Conservation (phyloP, 1,140 invertebrate species). For the Drosophila asahinai region DNA sequence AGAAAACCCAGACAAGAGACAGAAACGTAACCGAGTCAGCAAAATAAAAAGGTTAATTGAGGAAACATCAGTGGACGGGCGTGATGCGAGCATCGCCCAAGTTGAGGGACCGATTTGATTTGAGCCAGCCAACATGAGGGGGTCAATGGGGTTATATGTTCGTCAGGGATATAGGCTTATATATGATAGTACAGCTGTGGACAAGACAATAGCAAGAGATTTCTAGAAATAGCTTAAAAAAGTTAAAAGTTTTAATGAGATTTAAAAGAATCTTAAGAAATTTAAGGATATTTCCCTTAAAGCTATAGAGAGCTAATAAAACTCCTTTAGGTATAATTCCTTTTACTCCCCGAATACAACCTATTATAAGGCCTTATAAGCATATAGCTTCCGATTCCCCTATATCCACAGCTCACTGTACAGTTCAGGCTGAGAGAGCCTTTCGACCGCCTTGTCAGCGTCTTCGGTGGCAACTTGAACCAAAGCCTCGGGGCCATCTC, state of each 20-base stretch:
- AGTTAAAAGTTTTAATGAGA: no score
- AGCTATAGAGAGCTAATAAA: no score
- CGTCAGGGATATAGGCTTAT: not conserved
- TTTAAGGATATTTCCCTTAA: no score
- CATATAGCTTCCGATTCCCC: constrained; percentile 11
- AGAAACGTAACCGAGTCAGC: constrained; percentile 53
- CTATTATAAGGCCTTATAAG: not conserved
- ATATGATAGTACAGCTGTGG: not conserved
- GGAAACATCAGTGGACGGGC: constrained; percentile 75
- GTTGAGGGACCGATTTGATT: constrained; percentile 76
- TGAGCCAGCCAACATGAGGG: constrained; percentile 66
- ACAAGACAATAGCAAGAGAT: not conserved
- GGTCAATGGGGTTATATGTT: constrained; percentile 59
- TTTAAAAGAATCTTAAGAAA: no score
- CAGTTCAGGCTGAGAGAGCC: constrained; percentile 14
- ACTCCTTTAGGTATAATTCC: no score
- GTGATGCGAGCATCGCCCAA: constrained; percentile 79
- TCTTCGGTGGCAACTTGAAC: constrained; percentile 79
- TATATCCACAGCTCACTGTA: constrained; percentile 45
- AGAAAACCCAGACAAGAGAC: constrained; percentile 16
- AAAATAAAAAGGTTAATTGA: constrained; percentile 79
- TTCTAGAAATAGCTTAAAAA: not conserved
- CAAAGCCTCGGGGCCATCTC: constrained; percentile 65
- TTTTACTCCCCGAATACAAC: not conserved
- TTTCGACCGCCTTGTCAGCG: constrained; percentile 62